Percentiles rank a stretch among this genome's conserved stretches.
phyloP scores from a whole-genome alignment of 1,140 invertebrate genomes.

The Meteorus sp. region DNA sequence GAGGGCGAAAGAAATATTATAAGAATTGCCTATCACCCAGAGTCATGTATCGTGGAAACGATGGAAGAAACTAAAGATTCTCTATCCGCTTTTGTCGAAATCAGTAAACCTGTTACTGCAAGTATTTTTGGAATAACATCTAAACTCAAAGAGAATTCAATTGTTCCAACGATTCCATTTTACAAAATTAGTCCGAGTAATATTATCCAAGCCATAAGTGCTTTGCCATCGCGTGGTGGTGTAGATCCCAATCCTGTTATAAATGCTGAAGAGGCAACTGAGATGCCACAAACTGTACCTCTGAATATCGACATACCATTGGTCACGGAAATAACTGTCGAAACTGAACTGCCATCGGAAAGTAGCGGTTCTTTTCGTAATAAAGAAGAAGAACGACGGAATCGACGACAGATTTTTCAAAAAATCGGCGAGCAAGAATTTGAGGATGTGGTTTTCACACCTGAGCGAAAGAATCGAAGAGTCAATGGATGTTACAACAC shows the following conservation, averaged over 20 bases:
- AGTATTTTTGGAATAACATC: slow-evolving; percentile 50
- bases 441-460: slow-evolving; percentile 63
- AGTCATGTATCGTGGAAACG: slow-evolving; percentile 43
- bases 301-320: slow-evolving; percentile 51
- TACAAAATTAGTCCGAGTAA: slow-evolving; percentile 50
- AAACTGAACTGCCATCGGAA: slow-evolving; percentile 16
- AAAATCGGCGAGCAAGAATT: slow-evolving; percentile 62
- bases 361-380: slow-evolving; percentile 18
- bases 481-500: slow-evolving; percentile 28
- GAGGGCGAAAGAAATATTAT: slow-evolving; percentile 70
- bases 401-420: slow-evolving; percentile 54
- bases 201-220: slow-evolving; percentile 49
- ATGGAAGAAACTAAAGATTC: slow-evolving; percentile 38
- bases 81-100: slow-evolving; percentile 44
- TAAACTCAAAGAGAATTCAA: slow-evolving; percentile 51
- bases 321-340: slow-evolving; percentile 45
- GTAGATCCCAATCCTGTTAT: slow-evolving; percentile 51
- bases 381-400: slow-evolving; percentile 22
- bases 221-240: slow-evolving; percentile 32
- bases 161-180: slow-evolving; percentile 53
- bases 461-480: slow-evolving; percentile 54
- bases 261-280: slow-evolving; percentile 61
- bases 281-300: slow-evolving; percentile 53
- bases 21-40: slow-evolving; percentile 64
- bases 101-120: slow-evolving; percentile 49